Conservation (phyloP, 1,140 invertebrate genomes). For the Amphibalanus amphitrite region DNA sequence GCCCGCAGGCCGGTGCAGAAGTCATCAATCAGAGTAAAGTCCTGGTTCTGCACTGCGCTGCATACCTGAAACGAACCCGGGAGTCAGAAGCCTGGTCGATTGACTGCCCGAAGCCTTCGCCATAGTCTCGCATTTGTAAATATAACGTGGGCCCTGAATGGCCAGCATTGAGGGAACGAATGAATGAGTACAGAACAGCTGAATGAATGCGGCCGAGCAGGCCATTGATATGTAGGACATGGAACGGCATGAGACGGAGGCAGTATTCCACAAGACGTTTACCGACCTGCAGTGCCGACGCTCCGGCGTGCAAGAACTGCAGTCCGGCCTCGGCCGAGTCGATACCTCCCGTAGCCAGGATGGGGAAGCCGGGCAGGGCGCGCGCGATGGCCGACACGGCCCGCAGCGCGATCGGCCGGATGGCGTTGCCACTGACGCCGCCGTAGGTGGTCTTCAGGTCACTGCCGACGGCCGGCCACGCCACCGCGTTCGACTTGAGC, state of each 20-base stretch:
- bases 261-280: no score
- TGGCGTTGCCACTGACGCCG: slow-evolving; percentile 89
- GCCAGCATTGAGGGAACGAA: no score
- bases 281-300: slow-evolving; percentile 65
- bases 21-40: slow-evolving; percentile 87
- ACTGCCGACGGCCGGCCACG: slow-evolving; percentile 80
- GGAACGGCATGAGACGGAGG: no score
- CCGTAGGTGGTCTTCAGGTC: slow-evolving; percentile 81
- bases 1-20: slow-evolving; percentile 80
- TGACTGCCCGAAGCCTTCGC: no score
- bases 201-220: no score
- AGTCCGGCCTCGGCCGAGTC: slow-evolving; percentile 86
- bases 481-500: slow-evolving; percentile 50
- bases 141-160: no score
- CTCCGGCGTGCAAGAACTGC: slow-evolving; percentile 83
- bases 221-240: no score
- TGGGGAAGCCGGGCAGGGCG: slow-evolving; percentile 67
- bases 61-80: no score
- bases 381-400: slow-evolving; percentile 74
- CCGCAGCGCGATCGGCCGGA: slow-evolving; percentile 73
- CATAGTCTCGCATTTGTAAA: no score
- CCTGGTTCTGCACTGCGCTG: slow-evolving; percentile 95
- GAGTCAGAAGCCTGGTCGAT: no score
- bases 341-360: slow-evolving; percentile 88
- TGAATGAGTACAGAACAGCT: no score